phyloP scores from a whole-genome alignment of 1,140 invertebrate genomes.

The Brachionus calyciflorus region DNA sequence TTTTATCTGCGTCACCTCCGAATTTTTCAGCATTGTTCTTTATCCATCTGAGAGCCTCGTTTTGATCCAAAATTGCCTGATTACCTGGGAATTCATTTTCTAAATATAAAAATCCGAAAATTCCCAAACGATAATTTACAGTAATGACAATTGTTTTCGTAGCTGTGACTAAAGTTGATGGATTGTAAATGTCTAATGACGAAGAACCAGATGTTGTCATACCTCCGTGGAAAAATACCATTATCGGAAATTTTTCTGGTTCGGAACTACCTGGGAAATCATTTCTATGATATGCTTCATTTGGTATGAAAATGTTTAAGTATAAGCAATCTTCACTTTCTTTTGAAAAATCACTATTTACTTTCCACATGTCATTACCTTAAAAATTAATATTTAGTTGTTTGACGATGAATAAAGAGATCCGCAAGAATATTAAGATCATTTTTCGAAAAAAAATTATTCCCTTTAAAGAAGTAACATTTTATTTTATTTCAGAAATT shows the following conservation, averaged over 20 bases:
- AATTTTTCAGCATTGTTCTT: conserved; percentile 52
- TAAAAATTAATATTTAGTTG: conserved; percentile 79
- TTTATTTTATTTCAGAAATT: no score
- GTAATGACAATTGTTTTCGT: conserved; percentile 56
- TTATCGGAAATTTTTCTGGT: conserved; percentile 49
- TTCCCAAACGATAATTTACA: conserved; percentile 57
- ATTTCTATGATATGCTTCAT: not conserved
- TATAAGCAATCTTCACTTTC: conserved; percentile 50
- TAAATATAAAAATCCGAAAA: conserved; percentile 51
- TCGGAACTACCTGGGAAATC: conserved; percentile 27
- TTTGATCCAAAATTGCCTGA: conserved; percentile 53
- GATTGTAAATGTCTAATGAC: conserved; percentile 31
- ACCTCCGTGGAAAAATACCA: conserved; percentile 50
- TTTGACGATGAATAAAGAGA: no score
- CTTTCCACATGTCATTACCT: conserved; percentile 1
- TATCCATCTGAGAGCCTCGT: conserved; percentile 80
- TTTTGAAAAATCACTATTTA: not conserved
- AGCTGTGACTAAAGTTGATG: conserved; percentile 50
- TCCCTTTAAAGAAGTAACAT: no score
- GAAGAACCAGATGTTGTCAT: conserved; percentile 44
- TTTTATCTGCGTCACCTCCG: conserved; percentile 51
- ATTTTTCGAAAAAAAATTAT: no score
- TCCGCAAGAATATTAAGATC: no score
- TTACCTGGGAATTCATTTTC: conserved; percentile 48
- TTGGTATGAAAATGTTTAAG: conserved; percentile 50